These are phyloP conservation scores for Coreoperca whiteheadi DNA, from an alignment of 2,113 vertebrate species.

Conservation along the genomic window DNA sequence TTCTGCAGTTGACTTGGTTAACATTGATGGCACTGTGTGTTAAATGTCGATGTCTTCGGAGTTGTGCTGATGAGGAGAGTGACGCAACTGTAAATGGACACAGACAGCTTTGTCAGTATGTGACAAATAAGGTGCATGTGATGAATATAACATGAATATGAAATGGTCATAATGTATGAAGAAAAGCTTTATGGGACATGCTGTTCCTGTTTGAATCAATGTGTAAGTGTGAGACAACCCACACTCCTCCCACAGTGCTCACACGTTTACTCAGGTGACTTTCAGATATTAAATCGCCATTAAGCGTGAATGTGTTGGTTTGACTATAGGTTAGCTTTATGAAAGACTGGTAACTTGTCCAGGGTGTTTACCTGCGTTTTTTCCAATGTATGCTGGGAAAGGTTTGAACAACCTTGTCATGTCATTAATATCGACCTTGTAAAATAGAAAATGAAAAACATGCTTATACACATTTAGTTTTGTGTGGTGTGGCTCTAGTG, in stretches of 20 bases:
- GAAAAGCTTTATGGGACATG: slow-evolving; percentile 3
- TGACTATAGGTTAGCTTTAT: neutral
- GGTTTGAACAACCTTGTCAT: neutral
- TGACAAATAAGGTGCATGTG: slow-evolving; percentile 1
- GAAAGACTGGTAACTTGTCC: neutral
- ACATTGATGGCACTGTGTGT: slow-evolving; percentile 20
- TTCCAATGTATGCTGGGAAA: neutral
- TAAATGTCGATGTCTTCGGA: slow-evolving; percentile 21
- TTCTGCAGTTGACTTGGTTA: slow-evolving; percentile 41
- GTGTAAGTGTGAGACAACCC: slow-evolving; percentile 12
- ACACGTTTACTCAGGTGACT: neutral
- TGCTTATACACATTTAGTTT: neutral
- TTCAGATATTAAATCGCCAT: neutral
- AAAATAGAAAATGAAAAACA: neutral
- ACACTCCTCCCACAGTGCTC: neutral
- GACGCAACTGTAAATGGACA: slow-evolving; percentile 15
- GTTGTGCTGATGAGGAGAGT: slow-evolving; percentile 16
- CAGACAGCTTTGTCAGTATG: slow-evolving; percentile 5
- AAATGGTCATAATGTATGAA: neutral
- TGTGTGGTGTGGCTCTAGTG: neutral
- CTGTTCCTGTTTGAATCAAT: neutral
- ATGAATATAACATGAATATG: slow-evolving; percentile 1
- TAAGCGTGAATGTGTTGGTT: neutral
- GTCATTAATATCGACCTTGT: neutral
- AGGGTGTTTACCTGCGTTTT: too few species aligned